Evolutionary conservation across 2,113 vertebrate genomes (phyloP).

Genomic region (Larimichthys crocea): DNA sequence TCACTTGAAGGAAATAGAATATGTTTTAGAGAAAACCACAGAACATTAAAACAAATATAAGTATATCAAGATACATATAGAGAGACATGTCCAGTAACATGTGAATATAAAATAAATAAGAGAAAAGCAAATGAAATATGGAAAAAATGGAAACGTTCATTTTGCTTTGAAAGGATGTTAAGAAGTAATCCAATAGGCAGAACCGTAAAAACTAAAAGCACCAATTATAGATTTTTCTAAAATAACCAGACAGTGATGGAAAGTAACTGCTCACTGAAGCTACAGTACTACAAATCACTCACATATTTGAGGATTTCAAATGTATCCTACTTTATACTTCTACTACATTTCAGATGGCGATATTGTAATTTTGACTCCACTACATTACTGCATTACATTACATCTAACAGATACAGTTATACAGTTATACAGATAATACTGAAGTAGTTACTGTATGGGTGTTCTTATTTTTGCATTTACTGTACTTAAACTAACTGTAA

Average conservation of each 20-base stretch:
- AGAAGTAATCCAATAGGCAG: too few species aligned
- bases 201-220: not conserved
- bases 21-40: not conserved
- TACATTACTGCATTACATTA: not conserved
- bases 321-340: not conserved
- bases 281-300: not conserved
- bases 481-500: too few species aligned
- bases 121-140: not conserved
- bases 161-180: too few species aligned
- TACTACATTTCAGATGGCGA: not conserved
- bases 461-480: not conserved
- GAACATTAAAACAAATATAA: not conserved
- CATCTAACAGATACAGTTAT: too few species aligned
- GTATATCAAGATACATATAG: not conserved
- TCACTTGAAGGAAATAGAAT: not conserved
- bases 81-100: not conserved
- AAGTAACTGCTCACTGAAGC: not conserved
- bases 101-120: not conserved
- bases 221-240: not conserved
- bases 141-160: not conserved
- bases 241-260: not conserved
- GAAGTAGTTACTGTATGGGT: not conserved
- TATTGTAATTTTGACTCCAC: not conserved
- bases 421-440: too few species aligned
- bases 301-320: not conserved